A percentile compares a stretch with the other conserved stretches of the same genome.
Conservation (phyloP, 2,113 vertebrate species). For the Rhizomys pruinosus region DNA sequence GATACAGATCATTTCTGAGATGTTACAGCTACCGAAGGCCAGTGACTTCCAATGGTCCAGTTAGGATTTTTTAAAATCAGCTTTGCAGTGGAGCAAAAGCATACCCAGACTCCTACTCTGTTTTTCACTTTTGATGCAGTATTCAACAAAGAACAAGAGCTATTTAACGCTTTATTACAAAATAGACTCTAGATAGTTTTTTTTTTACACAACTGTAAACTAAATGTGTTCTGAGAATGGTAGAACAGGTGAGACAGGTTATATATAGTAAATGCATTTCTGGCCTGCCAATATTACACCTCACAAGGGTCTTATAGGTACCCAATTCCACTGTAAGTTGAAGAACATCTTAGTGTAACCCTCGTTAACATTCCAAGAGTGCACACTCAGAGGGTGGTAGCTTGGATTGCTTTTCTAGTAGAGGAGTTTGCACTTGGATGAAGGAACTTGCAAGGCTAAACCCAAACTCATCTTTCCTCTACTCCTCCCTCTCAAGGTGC, state of each 20-base stretch:
- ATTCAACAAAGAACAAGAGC: neutral
- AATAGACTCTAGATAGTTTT: neutral
- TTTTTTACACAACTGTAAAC: neutral
- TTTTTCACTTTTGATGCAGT: neutral
- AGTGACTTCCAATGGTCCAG: neutral
- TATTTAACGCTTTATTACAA: neutral
- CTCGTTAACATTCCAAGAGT: neutral
- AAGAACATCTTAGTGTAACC: neutral
- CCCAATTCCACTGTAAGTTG: neutral
- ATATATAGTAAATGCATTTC: neutral
- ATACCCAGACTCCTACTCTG: too few species aligned
- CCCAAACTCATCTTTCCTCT: neutral
- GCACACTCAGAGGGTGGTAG: neutral
- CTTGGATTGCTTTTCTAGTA: neutral
- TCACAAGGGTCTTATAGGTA: neutral
- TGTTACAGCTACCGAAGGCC: neutral
- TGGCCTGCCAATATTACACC: neutral
- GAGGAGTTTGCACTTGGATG: neutral
- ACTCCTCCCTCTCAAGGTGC: neutral
- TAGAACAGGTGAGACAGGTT: neutral
- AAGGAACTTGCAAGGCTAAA: neutral
- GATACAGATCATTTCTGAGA: neutral
- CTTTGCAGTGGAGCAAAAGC: neutral
- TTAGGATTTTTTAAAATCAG: neutral
- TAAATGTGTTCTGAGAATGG: neutral